Evolutionary conservation across 92 coral and sea anemone genomes (phyloP).

Genomic region (Phymanthus crucifer): DNA sequence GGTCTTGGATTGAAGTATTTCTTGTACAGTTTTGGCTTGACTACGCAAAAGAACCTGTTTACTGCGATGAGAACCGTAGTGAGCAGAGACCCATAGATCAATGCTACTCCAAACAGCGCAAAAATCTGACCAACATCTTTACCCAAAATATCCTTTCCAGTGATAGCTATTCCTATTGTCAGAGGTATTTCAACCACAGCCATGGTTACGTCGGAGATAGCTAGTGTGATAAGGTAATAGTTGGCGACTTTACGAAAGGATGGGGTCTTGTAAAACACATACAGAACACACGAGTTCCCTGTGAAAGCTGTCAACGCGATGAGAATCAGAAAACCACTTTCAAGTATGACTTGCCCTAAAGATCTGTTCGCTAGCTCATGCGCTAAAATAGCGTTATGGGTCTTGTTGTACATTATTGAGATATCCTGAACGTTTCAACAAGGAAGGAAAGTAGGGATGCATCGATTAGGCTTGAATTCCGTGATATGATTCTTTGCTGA

Average conservation of each 20-base stretch:
- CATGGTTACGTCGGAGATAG: constrained; percentile 27
- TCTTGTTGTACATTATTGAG: background rate
- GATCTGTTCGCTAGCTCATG: constrained; percentile 24
- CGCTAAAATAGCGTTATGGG: background rate
- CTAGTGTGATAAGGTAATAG: constrained; percentile 24
- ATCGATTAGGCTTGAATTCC: no score
- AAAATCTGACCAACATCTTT: background rate
- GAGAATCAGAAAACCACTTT: constrained; percentile 23
- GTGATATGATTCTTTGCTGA: no score
- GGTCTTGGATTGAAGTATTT: constrained; percentile 35
- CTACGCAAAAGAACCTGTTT: constrained; percentile 38
- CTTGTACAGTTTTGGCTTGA: constrained; percentile 28
- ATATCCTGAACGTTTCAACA: background rate
- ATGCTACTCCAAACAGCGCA: background rate
- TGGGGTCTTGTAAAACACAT: constrained; percentile 32
- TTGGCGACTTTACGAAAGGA: constrained; percentile 29
- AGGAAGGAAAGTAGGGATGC: background rate
- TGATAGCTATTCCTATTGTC: background rate
- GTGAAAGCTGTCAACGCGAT: constrained; percentile 21
- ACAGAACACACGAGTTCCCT: constrained; percentile 24
- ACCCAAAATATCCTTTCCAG: constrained; percentile 21
- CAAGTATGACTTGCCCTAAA: constrained; percentile 11
- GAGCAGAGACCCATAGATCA: constrained; percentile 23
- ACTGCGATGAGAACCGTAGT: constrained; percentile 24
- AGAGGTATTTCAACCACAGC: constrained; percentile 22